phyloP scores from a whole-genome alignment of 2,888 invertebrate genomes.

The Julus scanicus region DNA sequence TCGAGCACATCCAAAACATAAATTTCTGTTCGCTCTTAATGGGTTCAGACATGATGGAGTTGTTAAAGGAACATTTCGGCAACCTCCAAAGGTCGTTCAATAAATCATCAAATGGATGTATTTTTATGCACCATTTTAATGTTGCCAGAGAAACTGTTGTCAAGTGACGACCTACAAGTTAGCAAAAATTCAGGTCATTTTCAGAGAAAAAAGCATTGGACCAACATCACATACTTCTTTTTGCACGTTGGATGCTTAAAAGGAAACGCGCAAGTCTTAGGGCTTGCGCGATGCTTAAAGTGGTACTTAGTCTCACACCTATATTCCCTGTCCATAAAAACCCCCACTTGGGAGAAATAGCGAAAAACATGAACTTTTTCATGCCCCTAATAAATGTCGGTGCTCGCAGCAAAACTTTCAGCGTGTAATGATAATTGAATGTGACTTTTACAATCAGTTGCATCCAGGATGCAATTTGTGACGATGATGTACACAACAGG shows the following conservation, averaged over 20 bases:
- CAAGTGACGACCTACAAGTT: background rate
- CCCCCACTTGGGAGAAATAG: conserved; percentile 21
- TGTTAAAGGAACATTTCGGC: conserved; percentile 22
- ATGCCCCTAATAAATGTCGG: conserved; percentile 27
- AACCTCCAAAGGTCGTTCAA: conserved; percentile 33
- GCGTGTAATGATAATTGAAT: conserved; percentile 33
- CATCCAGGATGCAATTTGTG: conserved; percentile 17
- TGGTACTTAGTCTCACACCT: conserved; percentile 33
- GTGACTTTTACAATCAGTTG: conserved; percentile 33
- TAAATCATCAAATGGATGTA: conserved; percentile 33
- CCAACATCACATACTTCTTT: background rate
- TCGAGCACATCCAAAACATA: conserved; percentile 27
- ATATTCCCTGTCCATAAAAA: conserved; percentile 10
- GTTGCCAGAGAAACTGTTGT: conserved; percentile 10
- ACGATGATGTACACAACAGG: background rate
- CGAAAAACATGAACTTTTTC: conserved; percentile 33
- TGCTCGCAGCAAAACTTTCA: background rate
- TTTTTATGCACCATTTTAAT: conserved; percentile 28
- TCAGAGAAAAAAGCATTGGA: background rate
- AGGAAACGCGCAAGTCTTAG: background rate
- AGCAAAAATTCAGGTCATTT: conserved; percentile 33
- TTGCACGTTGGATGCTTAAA: conserved; percentile 12
- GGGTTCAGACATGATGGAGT: conserved; percentile 33
- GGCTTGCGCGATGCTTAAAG: conserved; percentile 17
- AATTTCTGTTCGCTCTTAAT: conserved; percentile 33